Evolutionary conservation across 2,888 invertebrate genomes (phyloP), one percentile per base, ranked within the genome.

Genomic region (Gortyna flavago): DNA sequence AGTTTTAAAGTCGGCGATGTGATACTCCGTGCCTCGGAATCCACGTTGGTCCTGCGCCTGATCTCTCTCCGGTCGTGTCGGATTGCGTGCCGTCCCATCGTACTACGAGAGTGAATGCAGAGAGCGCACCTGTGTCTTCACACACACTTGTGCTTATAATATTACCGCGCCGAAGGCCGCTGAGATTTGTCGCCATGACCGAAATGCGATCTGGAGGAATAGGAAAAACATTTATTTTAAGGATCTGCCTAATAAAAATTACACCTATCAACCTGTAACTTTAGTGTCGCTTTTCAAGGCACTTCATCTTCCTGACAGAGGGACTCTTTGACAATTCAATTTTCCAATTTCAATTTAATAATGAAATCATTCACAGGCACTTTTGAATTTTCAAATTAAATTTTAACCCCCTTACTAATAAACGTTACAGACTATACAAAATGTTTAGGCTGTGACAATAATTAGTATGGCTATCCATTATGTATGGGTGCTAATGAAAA

Each of bases 401-500:
- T 25, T 8, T 35, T 35, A 35, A 35, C 35, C 35, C 35, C 35
- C 35, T 35, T 35, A 35, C 35, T 35, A 35, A 3, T 35, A 35
- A 35, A 35, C 35, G 35, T 35, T 35, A 3, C 1, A 21, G 4
- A 35, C 9, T 57, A 38, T 41, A n/a, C n/a, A 7, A 41, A 48
- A 18, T 72, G 4, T 54, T 48, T n/a, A 13, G 3, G 18, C 21
- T 76, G 16, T 16, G 29, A 6, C 1, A n/a, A 9, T 44, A 32
- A 32, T 32, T 11, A 29, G 21, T 54, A 67, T 11, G 16, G n/a
- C n/a, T 68, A 76, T 59, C 25, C 18, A n/a, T 35, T 9, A 0
- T 16, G 8, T 62, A 35, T 25, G 18, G 41, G 59, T 81, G 62
- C 44, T 71, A 77, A 81, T 71, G 54, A 61, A 77, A 64, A 67